Evolutionary conservation across 64 coral and sea anemone species (phyloP).

Genomic region (Stichodactyla helianthus): DNA sequence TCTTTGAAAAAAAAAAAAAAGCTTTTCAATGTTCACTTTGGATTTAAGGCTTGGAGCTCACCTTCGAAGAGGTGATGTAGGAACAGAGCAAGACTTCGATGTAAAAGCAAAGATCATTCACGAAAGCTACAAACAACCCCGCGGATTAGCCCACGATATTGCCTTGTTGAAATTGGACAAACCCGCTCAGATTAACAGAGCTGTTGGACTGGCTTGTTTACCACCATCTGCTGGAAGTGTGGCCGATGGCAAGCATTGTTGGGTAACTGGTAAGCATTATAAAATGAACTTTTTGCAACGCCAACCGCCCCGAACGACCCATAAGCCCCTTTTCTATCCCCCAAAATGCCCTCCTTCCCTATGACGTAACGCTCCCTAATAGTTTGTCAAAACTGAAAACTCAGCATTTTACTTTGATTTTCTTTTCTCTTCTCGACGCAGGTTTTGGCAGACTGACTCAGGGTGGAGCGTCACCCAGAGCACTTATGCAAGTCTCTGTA

Average conservation of each 20-base stretch:
- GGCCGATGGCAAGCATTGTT: constrained; percentile 26
- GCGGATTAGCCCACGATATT: constrained; percentile 41
- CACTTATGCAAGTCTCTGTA: constrained; percentile 28
- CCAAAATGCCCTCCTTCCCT: too few relatives aligned
- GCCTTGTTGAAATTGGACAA: constrained; percentile 17
- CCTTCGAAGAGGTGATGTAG: neutral
- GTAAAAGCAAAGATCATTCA: constrained; percentile 18
- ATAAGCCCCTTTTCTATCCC: too few relatives aligned
- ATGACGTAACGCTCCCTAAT: too few relatives aligned
- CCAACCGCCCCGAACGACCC: too few relatives aligned
- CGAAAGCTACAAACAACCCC: constrained; percentile 36
- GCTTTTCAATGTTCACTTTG: too few relatives aligned
- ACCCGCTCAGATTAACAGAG: too few relatives aligned
- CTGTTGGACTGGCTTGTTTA: too few relatives aligned
- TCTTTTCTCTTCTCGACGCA: neutral
- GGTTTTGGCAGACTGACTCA: constrained; percentile 11
- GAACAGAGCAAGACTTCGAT: constrained; percentile 39
- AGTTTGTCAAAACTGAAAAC: too few relatives aligned
- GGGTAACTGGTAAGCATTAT: constrained; percentile 3
- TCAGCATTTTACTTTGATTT: too few relatives aligned
- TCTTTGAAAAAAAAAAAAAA: too few relatives aligned
- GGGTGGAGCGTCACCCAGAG: neutral
- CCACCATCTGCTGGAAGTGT: constrained; percentile 14
- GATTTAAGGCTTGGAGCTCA: constrained; percentile 36
- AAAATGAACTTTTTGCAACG: too few relatives aligned